Conservation (phyloP, 2,797 vertebrate species). For the Acrossocheilus wenchowensis region DNA sequence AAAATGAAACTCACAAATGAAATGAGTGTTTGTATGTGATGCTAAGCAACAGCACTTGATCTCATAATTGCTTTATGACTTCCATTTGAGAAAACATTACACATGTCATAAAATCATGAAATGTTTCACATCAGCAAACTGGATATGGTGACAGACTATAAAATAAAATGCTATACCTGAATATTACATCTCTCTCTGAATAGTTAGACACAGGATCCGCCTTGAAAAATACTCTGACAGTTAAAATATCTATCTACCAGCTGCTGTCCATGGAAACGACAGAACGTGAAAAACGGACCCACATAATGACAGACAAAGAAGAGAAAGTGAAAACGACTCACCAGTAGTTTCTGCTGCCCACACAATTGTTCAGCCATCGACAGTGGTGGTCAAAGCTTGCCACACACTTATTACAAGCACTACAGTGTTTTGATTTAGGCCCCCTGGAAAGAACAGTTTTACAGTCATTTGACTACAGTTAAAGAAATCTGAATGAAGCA, state of each 20-base stretch:
- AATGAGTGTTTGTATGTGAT: conserved; percentile 27
- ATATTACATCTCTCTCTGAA: not conserved
- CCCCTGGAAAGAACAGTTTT: conserved; percentile 78
- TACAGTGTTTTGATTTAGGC: conserved; percentile 95
- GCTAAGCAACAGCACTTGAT: conserved; percentile 38
- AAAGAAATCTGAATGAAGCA: not conserved
- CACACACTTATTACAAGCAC: conserved; percentile 96
- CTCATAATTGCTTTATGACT: conserved; percentile 21
- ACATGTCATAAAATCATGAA: not conserved
- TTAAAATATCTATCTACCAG: not conserved
- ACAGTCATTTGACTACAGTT: not conserved
- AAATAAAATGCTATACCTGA: not conserved
- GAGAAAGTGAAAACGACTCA: conserved; percentile 69
- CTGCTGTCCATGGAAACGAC: not conserved
- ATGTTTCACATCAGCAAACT: not conserved
- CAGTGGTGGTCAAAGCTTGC: conserved; percentile 97
- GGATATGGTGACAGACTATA: not conserved
- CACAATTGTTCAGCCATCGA: conserved; percentile 98
- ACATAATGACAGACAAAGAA: conserved; percentile 7
- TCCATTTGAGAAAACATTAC: conserved; percentile 18
- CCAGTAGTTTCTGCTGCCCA: conserved; percentile 96
- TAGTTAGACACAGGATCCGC: not conserved
- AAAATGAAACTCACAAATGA: not conserved
- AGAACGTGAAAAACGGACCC: not conserved
- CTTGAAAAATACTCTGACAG: not conserved